Base-by-base conservation (phyloP, 2,888 invertebrate species). In the Meteorus colon region DNA sequence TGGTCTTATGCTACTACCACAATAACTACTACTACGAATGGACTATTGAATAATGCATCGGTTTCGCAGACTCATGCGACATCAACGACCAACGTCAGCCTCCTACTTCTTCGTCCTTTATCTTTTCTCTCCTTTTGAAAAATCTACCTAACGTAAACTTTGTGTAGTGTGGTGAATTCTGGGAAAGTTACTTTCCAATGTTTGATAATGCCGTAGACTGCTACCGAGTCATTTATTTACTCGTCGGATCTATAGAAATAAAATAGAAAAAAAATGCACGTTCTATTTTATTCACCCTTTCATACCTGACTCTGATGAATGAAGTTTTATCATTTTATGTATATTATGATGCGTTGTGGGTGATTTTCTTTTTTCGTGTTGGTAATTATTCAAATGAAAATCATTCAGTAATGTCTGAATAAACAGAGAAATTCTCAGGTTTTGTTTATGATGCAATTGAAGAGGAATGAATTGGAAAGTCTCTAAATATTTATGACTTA, bases 21-120 rank as follows among this genome's bases (percentile, higher is more conserved):
- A 3, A 16, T 10, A 45, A 48, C n/a, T n/a, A 48, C 69, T 76
- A 48, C 78, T 79, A 81, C 82, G 81, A 84, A 83, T 83, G 80
- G 78, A 80, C 80, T 77, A 78, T 80, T 87, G 86, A 87, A 88
- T 88, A 85, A 87, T 87, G 82, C 85, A 87, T 81, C 79, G 79
- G 76, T 75, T 73, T 76, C 78, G 78, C 45, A 51, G 63, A 31
- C 68, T 51, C 67, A 29, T 37, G 16, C 62, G 45, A 45, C 75
- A 75, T 67, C 60, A 75, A 59, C 71, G 60, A 66, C 71, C 66
- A 31, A 65, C 72, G 27, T 27, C 71, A 41, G 60, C 41, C 62
- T 71, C 45, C 62, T 45, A 60, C 45, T 60, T 71, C 62, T 16
- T n/a, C 48, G 34, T 4, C n/a, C n/a, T 48, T 48, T 48, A 48